Percentiles rank a stretch among this genome's conserved stretches.
phyloP scores from a whole-genome alignment of 2,888 invertebrate genomes.

The Salticus scenicus region DNA sequence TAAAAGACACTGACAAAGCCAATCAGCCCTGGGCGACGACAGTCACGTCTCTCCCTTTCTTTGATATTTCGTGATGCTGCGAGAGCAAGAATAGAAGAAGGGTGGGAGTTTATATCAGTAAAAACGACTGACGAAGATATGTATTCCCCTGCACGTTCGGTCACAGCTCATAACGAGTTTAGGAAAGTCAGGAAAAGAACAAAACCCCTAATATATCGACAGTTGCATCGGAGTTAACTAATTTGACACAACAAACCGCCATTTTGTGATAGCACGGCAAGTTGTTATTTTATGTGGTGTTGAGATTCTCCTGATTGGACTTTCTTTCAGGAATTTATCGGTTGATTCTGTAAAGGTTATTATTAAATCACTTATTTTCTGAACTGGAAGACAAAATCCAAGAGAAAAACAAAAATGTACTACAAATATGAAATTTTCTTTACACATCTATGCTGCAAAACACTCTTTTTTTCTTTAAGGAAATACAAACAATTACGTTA shows the following conservation, averaged over 20 bases:
- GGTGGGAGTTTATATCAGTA: neutral
- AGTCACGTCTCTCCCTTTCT: constrained; percentile 55
- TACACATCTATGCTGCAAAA: too few species aligned
- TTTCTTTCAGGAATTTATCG: too few species aligned
- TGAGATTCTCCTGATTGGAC: too few species aligned
- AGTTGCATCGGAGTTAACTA: neutral
- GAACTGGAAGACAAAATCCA: too few species aligned
- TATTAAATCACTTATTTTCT: too few species aligned
- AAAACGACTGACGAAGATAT: constrained; percentile 27
- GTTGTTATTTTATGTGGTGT: neutral
- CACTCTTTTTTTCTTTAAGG: too few species aligned
- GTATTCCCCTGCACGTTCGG: constrained; percentile 51
- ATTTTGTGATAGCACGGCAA: neutral
- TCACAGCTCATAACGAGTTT: constrained; percentile 26
- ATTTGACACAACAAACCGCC: neutral
- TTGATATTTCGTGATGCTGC: constrained; percentile 27
- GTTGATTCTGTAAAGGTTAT: too few species aligned
- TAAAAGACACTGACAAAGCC: constrained; percentile 67
- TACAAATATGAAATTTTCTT: too few species aligned
- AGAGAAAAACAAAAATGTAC: too few species aligned
- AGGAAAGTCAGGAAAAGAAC: constrained; percentile 15
- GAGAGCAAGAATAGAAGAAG: neutral
- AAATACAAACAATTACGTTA: too few species aligned
- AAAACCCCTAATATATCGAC: neutral
- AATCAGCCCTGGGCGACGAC: constrained; percentile 27